Percentiles rank a stretch among this genome's conserved stretches.
Evolutionary conservation across 2,113 vertebrate genomes (phyloP).

Genomic region (Carettochelys insculpta): DNA sequence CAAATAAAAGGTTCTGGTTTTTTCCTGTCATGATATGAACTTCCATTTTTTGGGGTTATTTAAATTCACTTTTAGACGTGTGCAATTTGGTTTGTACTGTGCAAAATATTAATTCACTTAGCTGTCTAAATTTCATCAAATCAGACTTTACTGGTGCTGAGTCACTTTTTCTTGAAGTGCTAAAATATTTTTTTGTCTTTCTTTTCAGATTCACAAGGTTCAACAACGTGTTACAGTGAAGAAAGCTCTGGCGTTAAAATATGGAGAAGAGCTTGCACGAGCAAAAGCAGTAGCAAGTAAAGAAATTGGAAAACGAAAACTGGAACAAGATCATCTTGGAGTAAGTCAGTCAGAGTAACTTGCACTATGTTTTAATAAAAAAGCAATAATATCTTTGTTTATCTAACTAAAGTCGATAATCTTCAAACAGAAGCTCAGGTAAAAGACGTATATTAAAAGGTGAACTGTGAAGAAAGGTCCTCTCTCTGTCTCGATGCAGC

Average conservation of each 20-base stretch:
- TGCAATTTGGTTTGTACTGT: not conserved
- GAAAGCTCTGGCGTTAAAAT: slow-evolving; percentile 82
- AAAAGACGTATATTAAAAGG: not conserved
- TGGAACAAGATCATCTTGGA: slow-evolving; percentile 72
- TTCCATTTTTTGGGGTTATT: slow-evolving; percentile 3
- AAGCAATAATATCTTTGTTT: not conserved
- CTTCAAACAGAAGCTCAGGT: not conserved
- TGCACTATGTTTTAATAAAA: not conserved
- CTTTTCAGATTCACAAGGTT: slow-evolving; percentile 87
- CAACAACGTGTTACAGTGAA: slow-evolving; percentile 91
- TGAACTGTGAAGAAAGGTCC: not conserved
- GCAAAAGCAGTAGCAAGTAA: slow-evolving; percentile 84
- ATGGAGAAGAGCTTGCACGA: slow-evolving; percentile 88
- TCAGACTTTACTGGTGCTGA: not conserved
- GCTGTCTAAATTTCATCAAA: not conserved
- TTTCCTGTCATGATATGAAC: not conserved
- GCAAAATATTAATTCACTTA: not conserved
- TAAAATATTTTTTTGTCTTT: not conserved
- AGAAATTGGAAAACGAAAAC: slow-evolving; percentile 83
- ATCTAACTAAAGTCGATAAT: not conserved
- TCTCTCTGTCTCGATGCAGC: too few relatives aligned
- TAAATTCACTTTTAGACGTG: not conserved
- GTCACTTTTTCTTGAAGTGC: not conserved
- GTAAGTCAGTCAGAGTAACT: slow-evolving; percentile 76
- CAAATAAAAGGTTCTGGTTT: not conserved